phyloP scores from a whole-genome alignment of 2,797 vertebrate genomes.

The Leptodactylus fallax region DNA sequence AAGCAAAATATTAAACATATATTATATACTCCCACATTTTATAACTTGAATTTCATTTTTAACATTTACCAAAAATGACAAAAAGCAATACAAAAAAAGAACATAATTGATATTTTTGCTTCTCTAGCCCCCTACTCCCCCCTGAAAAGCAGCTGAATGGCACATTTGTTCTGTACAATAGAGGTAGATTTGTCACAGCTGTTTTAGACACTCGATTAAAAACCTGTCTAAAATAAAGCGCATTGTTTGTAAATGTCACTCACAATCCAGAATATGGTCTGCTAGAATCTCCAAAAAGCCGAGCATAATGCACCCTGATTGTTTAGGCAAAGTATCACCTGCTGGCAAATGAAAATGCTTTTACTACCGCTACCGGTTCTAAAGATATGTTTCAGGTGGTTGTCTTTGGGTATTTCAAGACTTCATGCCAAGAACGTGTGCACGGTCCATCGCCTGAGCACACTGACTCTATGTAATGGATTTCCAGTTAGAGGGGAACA shows the following conservation, averaged over 20 bases:
- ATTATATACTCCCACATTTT: constrained; percentile 11
- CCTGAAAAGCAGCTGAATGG: constrained; percentile 18
- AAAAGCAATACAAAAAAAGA: constrained; percentile 23
- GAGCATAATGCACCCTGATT: constrained; percentile 45
- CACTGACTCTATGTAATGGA: background rate
- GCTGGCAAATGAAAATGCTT: constrained; percentile 32
- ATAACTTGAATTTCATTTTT: constrained; percentile 14
- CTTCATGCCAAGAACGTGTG: constrained; percentile 16
- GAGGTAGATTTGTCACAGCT: constrained; percentile 60
- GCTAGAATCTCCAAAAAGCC: constrained; percentile 30
- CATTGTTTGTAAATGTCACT: constrained; percentile 52
- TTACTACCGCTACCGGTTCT: background rate
- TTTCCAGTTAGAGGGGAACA: background rate
- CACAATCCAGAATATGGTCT: constrained; percentile 19
- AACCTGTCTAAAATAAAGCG: constrained; percentile 21
- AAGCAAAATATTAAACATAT: constrained; percentile 19
- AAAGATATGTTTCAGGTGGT: background rate
- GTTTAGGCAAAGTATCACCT: constrained; percentile 37
- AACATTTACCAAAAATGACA: constrained; percentile 40
- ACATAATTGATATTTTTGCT: background rate
- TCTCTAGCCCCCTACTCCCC: background rate
- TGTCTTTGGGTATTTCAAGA: constrained; percentile 21
- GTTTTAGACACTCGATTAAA: constrained; percentile 39
- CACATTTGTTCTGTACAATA: constrained; percentile 39
- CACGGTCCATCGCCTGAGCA: background rate